phyloP scores from a whole-genome alignment of 2,113 vertebrate genomes.

The Penelope pileata region DNA sequence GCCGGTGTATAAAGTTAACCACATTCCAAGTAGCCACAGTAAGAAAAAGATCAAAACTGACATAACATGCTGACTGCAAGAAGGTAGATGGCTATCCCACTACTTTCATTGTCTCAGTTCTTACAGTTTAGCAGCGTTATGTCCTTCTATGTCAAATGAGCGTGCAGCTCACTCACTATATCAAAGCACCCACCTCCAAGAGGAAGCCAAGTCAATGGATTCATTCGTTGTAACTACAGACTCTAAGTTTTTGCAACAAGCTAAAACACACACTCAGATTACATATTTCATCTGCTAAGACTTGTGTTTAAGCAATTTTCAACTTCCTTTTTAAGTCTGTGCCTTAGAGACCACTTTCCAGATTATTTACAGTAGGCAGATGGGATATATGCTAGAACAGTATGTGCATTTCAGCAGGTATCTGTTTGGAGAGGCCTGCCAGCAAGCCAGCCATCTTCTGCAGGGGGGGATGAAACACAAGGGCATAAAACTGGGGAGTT shows the following conservation, averaged over 20 bases:
- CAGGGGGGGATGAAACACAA: not conserved
- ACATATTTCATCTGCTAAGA: constrained; percentile 3
- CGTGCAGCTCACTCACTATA: not conserved
- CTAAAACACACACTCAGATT: constrained; percentile 24
- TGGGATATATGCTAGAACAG: not conserved
- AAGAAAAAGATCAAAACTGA: constrained; percentile 8
- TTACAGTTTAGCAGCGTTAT: constrained; percentile 9
- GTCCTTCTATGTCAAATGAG: constrained; percentile 26
- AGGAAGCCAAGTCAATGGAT: not conserved
- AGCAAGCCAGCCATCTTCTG: not conserved
- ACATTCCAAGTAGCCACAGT: not conserved
- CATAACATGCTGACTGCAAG: not conserved
- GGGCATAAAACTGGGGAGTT: not conserved
- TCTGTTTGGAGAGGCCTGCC: not conserved
- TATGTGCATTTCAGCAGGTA: not conserved
- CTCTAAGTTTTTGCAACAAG: constrained; percentile 18
- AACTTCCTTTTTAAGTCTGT: constrained; percentile 24
- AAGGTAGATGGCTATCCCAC: not conserved
- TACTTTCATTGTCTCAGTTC: not conserved
- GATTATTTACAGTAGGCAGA: not conserved
- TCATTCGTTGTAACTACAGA: not conserved
- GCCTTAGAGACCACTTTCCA: not conserved
- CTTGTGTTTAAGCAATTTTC: constrained; percentile 33
- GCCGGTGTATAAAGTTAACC: not conserved
- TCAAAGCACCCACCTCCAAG: not conserved